Evolutionary conservation across 2,113 vertebrate genomes (phyloP).

Genomic region (Genyomyrus donnyi): DNA sequence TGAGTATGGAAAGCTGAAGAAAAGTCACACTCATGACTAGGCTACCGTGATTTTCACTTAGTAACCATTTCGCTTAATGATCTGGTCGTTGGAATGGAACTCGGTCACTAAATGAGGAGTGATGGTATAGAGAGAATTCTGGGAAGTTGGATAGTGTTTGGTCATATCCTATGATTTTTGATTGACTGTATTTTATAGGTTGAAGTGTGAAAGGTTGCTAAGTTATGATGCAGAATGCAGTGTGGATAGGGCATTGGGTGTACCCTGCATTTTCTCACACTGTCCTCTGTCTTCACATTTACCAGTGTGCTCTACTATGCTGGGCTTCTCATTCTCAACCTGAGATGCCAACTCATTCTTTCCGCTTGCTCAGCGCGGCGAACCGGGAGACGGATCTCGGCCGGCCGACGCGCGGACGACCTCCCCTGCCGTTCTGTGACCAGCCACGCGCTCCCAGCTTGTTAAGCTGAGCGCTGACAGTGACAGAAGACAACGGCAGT

Average conservation of each 20-base stretch:
- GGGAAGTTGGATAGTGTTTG: background rate
- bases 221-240: background rate
- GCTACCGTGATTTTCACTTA: background rate
- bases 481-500: constrained; percentile 70
- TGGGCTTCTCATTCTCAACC: background rate
- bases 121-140: background rate
- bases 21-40: background rate
- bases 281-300: background rate
- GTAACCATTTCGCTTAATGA: background rate
- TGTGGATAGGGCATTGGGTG: background rate
- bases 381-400: constrained; percentile 31
- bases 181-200: background rate
- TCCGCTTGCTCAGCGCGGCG: background rate
- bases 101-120: background rate
- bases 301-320: background rate
- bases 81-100: background rate
- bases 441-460: constrained; percentile 41
- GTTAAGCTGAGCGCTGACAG: constrained; percentile 46
- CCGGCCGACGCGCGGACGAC: constrained; percentile 37
- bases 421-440: constrained; percentile 25
- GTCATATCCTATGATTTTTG: background rate
- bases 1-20: background rate
- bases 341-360: background rate
- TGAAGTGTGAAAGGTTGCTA: background rate
- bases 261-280: background rate